Evolutionary conservation across 1,140 invertebrate genomes (phyloP), one percentile per base, ranked within the genome.

Genomic region (Drosophila pachea): DNA sequence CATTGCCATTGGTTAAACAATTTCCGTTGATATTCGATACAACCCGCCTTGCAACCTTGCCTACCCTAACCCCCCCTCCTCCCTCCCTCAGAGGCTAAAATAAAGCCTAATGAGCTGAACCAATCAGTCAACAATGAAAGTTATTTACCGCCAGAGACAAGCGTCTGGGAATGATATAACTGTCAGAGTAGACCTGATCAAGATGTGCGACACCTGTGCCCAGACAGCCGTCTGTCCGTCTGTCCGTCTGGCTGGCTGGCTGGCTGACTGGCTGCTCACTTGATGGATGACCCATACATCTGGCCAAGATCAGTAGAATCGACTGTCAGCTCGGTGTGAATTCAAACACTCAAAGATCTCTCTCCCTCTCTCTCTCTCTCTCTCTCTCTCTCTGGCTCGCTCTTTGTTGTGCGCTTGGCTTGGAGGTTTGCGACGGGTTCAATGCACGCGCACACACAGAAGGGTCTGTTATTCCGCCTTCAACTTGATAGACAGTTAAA

Each of bases 1-100:
- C 73, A 55, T 79, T n/a, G 74, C 59, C 74, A 84, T 86, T 86
- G 81, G 86, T 86, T 86, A 86, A 72, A 82, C 81, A 86, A 86
- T 86, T 86, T 86, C 81, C 81, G 74, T 68, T 73, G 74, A 22
- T 22, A 22, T 22, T 22, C 22, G 22, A 22, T 22, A 22, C 22
- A 22, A 3, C 22, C 22, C n/a, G n/a, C n/a, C n/a, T n/a, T n/a
- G n/a, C n/a, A n/a, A n/a, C n/a, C n/a, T n/a, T n/a, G n/a, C n/a
- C n/a, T n/a, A n/a, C n/a, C n/a, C n/a, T n/a, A n/a, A n/a, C n/a
- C n/a, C n/a, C n/a, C n/a, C n/a, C n/a, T n/a, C n/a, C n/a, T n/a
- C n/a, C n/a, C n/a, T n/a, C n/a, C n/a, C n/a, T n/a, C n/a, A n/a
- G n/a, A n/a, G n/a, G n/a, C n/a, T n/a, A n/a, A n/a, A 64, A 69